Conservation (phyloP, 2,888 invertebrate species). For the Synanthedon myopaeformis region DNA sequence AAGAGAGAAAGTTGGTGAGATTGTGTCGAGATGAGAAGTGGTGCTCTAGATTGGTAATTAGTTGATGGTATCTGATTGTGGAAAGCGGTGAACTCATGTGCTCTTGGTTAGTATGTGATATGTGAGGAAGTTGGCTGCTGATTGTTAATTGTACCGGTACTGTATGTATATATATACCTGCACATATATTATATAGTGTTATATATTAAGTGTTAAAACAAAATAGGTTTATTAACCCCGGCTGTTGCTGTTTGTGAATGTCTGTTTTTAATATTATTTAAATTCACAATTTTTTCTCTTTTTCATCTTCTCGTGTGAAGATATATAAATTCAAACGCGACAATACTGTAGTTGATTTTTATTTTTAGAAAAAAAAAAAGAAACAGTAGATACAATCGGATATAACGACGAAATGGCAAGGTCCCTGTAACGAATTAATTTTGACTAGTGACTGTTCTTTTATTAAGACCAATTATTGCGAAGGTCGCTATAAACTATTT, state of each 20-base stretch:
- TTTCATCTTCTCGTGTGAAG: no score
- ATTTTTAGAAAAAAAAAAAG: no score
- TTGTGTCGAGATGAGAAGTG: neutral
- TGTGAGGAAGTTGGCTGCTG: slow-evolving; percentile 24
- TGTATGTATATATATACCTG: slow-evolving; percentile 17
- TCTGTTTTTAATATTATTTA: slow-evolving; percentile 65
- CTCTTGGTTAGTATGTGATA: slow-evolving; percentile 55
- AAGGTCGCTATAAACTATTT: no score
- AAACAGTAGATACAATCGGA: no score
- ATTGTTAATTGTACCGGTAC: slow-evolving; percentile 38
- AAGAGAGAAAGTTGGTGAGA: neutral
- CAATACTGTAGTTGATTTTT: no score
- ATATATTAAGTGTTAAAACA: slow-evolving; percentile 58
- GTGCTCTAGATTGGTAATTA: neutral
- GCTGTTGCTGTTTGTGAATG: slow-evolving; percentile 22
- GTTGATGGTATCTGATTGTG: slow-evolving; percentile 2
- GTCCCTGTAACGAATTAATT: no score
- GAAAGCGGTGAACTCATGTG: slow-evolving; percentile 33
- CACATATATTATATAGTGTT: slow-evolving; percentile 27
- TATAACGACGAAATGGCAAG: no score
- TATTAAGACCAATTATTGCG: no score
- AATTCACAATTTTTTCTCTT: slow-evolving; percentile 17
- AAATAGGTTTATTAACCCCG: slow-evolving; percentile 29
- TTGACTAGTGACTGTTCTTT: no score
- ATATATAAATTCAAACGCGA: no score